These are phyloP conservation scores for Poeciliopsis presidionis DNA, from an alignment of 2,797 vertebrate species.

Conservation along the genomic window DNA sequence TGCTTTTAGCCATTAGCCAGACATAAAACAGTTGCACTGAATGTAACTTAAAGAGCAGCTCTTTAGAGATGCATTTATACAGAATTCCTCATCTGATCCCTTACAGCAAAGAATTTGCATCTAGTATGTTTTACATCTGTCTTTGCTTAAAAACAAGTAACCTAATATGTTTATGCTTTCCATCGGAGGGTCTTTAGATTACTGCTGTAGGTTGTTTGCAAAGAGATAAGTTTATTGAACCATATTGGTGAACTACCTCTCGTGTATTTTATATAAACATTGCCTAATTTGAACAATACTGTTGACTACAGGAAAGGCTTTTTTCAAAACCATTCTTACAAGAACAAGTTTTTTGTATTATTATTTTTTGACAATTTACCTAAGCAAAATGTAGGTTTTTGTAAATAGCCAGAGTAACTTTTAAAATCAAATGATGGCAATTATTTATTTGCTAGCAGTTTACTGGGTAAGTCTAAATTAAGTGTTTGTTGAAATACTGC, in stretches of 20 bases:
- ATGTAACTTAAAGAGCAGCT: slow-evolving; percentile 36
- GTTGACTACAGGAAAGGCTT: slow-evolving; percentile 21
- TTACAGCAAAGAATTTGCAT: slow-evolving; percentile 33
- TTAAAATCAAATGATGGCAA: neutral
- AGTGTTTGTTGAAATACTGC: neutral
- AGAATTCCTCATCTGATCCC: slow-evolving; percentile 40
- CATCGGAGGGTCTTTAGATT: slow-evolving; percentile 44
- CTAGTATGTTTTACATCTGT: slow-evolving; percentile 37
- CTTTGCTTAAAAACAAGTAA: slow-evolving; percentile 43
- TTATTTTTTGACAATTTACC: neutral
- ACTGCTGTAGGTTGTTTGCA: slow-evolving; percentile 65
- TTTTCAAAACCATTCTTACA: neutral
- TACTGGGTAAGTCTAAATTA: neutral
- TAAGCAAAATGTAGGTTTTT: neutral
- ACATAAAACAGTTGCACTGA: neutral
- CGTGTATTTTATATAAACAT: slow-evolving; percentile 60
- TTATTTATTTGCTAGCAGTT: neutral
- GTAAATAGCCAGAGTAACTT: neutral
- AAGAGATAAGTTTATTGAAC: slow-evolving; percentile 52
- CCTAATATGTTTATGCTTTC: slow-evolving; percentile 54
- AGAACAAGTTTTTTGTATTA: too few species aligned
- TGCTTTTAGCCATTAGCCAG: neutral
- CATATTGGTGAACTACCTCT: slow-evolving; percentile 52
- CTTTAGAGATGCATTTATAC: slow-evolving; percentile 46
- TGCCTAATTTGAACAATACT: slow-evolving; percentile 48